These are phyloP conservation scores for Drosophila novamexicana DNA, from an alignment of 1,140 invertebrate species.

Conservation along the genomic window DNA sequence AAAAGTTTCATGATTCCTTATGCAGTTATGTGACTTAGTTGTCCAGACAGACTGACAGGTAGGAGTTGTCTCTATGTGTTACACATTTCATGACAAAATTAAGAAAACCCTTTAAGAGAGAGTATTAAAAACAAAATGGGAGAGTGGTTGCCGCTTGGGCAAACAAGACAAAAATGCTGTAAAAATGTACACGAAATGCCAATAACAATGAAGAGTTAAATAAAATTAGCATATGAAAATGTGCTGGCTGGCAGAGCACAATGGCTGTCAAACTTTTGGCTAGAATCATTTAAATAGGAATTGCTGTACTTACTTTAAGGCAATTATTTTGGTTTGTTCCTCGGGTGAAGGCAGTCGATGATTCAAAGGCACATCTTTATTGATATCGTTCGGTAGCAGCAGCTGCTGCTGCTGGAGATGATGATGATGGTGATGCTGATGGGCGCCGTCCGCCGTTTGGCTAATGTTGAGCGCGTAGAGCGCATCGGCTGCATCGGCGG, in stretches of 20 bases:
- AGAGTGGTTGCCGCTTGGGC: constrained; percentile 27
- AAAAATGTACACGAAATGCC: constrained; percentile 66
- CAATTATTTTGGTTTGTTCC: constrained; percentile 91
- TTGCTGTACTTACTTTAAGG: constrained; percentile 88
- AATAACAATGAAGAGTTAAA: constrained; percentile 62
- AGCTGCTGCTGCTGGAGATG: constrained; percentile 55
- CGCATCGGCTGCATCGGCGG: constrained; percentile 78
- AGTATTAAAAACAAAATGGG: constrained; percentile 13
- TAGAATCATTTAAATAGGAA: not conserved
- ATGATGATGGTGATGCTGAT: constrained; percentile 45
- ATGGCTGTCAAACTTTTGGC: constrained; percentile 2
- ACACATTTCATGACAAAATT: too few relatives aligned
- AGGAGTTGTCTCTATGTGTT: too few relatives aligned
- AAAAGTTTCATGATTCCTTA: too few relatives aligned
- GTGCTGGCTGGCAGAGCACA: not conserved
- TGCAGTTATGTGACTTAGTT: too few relatives aligned
- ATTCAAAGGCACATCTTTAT: constrained; percentile 90
- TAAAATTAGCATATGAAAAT: constrained; percentile 47
- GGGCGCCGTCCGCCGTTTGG: constrained; percentile 67
- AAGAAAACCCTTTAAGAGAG: not conserved
- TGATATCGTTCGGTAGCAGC: constrained; percentile 81
- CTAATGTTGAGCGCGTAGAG: constrained; percentile 76
- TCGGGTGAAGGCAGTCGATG: constrained; percentile 93
- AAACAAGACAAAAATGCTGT: constrained; percentile 47
- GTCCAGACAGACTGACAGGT: too few relatives aligned